These are phyloP conservation scores for Fratercula arctica DNA, from an alignment of 2,797 vertebrate species.

Conservation along the genomic window DNA sequence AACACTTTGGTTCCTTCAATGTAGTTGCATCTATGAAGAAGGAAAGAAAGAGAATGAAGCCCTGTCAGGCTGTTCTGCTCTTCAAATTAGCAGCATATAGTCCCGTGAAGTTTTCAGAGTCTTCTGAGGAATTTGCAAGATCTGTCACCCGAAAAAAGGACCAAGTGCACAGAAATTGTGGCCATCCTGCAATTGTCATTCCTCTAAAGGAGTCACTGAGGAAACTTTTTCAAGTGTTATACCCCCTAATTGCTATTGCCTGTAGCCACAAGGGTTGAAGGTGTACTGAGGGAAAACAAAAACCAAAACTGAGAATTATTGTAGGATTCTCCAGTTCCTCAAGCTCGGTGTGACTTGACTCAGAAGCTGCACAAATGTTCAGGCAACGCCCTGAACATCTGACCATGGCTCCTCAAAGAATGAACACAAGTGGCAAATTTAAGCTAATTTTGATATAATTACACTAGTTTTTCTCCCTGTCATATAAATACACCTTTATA, in stretches of 20 bases:
- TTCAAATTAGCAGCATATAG: neutral
- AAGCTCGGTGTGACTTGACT: neutral
- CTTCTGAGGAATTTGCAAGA: neutral
- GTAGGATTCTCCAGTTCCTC: neutral
- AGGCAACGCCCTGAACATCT: fast-evolving
- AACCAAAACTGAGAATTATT: neutral
- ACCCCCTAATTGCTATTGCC: neutral
- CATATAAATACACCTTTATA: neutral
- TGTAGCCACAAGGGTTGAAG: neutral
- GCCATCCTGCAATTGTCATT: neutral
- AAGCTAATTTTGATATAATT: neutral
- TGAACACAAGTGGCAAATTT: neutral
- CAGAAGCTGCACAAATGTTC: neutral
- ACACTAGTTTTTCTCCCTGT: neutral
- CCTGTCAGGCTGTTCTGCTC: neutral
- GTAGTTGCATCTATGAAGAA: slow-evolving; percentile 84
- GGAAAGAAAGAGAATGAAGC: neutral
- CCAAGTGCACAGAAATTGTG: neutral
- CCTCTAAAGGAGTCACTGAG: neutral
- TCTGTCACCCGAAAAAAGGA: neutral
- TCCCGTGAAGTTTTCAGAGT: neutral
- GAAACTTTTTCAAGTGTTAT: neutral
- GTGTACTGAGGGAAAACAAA: neutral
- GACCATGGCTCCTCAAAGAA: neutral
- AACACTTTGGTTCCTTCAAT: slow-evolving; percentile 90